Evolutionary conservation across 2,113 vertebrate species (phyloP), one percentile per base, ranked within the genome.

Genomic region (Sapayoa aenigma): DNA sequence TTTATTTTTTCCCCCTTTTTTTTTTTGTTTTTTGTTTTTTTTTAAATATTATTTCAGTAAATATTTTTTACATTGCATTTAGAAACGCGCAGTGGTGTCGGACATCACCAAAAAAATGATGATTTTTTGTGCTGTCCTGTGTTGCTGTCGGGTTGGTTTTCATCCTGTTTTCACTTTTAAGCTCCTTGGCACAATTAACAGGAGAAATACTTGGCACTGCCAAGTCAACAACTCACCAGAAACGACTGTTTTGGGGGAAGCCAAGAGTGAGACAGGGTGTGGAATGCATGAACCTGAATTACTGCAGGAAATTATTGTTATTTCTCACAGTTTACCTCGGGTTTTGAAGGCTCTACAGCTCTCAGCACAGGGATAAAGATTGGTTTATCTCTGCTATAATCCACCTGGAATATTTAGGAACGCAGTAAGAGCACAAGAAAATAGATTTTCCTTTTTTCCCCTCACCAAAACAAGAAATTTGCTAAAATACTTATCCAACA

Each of bases 291-390:
- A 63, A 52, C 8, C 2, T n/a, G 14, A 18, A 39, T 50, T 74
- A 35, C 9, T n/a, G 25, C 7, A 67, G 53, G 21, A 31, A 58
- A 67, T 11, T 12, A 20, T 9, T 37, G 5, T 22, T 24, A 16
- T 39, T 56, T 6, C 8, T 55, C 6, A 3, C 9, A 5, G 19
- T 12, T 87, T 97, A 99, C 99, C 98, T 97, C 95, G 46, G 97
- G 58, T 12, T 97, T 89, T 39, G 58, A 95, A 10, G 95, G 73
- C 23, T 98, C 65, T 11, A 37, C 2, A n/a, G 77, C 77, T 59
- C 1, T 59, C 33, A 59, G 7, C 41, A 41, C 7, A 2, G 8
- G 9, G 0, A 56, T 24, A 1, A 59, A 3, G 33, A 2, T 0
- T 10, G 44, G 52, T 23, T 9, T 11, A 2, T 97, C 97, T 67